These are phyloP conservation scores for Nomada lathburiana DNA, from an alignment of 2,888 invertebrate genomes.

Conservation along the genomic window DNA sequence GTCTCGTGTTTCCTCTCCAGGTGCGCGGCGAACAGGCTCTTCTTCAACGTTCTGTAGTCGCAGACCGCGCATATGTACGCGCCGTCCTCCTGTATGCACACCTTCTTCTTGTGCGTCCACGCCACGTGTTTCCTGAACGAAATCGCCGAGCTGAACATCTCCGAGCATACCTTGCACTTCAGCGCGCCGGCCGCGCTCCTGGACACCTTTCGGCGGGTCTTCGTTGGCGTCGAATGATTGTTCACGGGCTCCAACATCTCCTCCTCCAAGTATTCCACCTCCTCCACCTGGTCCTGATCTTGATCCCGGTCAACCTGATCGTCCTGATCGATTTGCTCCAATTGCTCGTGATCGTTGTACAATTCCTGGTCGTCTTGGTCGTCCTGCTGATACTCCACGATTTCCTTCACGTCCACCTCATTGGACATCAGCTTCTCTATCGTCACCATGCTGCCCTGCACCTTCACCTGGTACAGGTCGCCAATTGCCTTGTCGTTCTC, in stretches of 20 bases:
- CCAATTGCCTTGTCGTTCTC: slow-evolving; percentile 58
- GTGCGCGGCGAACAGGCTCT: slow-evolving; percentile 78
- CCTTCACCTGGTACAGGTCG: slow-evolving; percentile 78
- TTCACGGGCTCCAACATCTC: slow-evolving; percentile 46
- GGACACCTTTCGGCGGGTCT: slow-evolving; percentile 25
- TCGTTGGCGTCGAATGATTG: slow-evolving; percentile 36
- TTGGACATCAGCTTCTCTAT: slow-evolving; percentile 73
- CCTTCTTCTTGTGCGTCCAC: slow-evolving; percentile 81
- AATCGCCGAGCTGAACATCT: slow-evolving; percentile 77
- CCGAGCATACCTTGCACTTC: slow-evolving; percentile 80
- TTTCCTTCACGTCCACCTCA: slow-evolving; percentile 26
- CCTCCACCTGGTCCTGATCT: slow-evolving; percentile 47
- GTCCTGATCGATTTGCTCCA: slow-evolving; percentile 17
- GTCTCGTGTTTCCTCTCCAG: slow-evolving; percentile 81
- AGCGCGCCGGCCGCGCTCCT: slow-evolving; percentile 58
- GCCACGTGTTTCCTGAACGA: slow-evolving; percentile 82
- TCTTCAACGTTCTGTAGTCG: slow-evolving; percentile 80
- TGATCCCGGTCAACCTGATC: slow-evolving; percentile 38
- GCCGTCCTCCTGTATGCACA: slow-evolving; percentile 81
- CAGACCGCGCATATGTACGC: slow-evolving; percentile 81
- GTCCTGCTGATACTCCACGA: slow-evolving; percentile 41
- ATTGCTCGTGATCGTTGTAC: slow-evolving; percentile 28
- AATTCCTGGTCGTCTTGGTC: slow-evolving; percentile 38
- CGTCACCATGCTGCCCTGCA: slow-evolving; percentile 77
- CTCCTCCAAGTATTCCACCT: slow-evolving; percentile 65